These are phyloP conservation scores for Oryzias melastigma DNA, from an alignment of 2,113 vertebrate species.

Conservation along the genomic window DNA sequence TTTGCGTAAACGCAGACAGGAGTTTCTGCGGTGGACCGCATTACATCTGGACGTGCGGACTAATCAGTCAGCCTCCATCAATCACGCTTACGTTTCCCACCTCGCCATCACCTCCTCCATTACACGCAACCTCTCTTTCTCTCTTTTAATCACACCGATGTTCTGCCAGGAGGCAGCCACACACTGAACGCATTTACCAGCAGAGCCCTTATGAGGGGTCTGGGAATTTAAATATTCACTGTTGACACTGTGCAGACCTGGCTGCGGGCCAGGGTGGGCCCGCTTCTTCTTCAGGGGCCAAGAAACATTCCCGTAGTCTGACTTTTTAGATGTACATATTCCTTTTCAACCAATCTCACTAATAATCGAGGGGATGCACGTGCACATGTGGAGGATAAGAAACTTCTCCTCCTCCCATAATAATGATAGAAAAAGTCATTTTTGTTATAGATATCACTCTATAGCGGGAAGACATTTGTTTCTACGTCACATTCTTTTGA, in stretches of 20 bases:
- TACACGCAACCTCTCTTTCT: neutral
- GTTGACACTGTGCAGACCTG: constrained; percentile 95
- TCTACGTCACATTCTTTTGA: too few species aligned
- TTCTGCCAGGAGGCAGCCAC: constrained; percentile 72
- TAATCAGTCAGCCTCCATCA: constrained; percentile 65
- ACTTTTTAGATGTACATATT: constrained; percentile 83
- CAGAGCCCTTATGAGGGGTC: constrained; percentile 94
- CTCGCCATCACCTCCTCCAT: constrained; percentile 61
- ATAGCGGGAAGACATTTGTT: too few species aligned
- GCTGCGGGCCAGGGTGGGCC: constrained; percentile 79
- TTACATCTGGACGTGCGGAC: constrained; percentile 65
- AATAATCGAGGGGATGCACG: constrained; percentile 49
- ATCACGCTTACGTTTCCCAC: constrained; percentile 60
- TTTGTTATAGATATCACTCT: too few species aligned
- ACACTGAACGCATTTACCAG: constrained; percentile 96
- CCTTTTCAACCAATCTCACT: constrained; percentile 44
- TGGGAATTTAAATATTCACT: constrained; percentile 99
- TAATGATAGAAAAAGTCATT: too few species aligned
- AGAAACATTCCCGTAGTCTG: constrained; percentile 78
- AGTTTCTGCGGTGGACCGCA: constrained; percentile 61
- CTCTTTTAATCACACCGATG: constrained; percentile 40
- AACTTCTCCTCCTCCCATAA: too few species aligned
- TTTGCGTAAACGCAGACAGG: constrained; percentile 40
- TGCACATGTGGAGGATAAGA: neutral
- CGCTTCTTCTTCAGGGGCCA: constrained; percentile 78